phyloP scores from a whole-genome alignment of 2,888 invertebrate species.

The Hypsopygia costalis region DNA sequence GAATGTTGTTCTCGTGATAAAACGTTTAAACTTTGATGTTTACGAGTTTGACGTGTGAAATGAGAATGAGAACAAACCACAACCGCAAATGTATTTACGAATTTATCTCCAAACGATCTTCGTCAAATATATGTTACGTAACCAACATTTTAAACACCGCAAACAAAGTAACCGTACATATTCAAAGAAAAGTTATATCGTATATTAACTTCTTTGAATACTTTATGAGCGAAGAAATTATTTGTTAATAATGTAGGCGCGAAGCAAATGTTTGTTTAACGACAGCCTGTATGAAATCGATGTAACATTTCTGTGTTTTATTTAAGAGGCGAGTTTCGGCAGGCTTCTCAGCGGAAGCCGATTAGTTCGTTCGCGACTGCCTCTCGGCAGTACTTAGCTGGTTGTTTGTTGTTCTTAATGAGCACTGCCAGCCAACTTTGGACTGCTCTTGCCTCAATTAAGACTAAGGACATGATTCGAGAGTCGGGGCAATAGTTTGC shows the following conservation, averaged over 20 bases:
- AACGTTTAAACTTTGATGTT: too few species aligned
- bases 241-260: neutral
- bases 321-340: slow-evolving; percentile 31
- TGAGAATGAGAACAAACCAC: too few species aligned
- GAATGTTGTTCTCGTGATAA: too few species aligned
- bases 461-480: slow-evolving; percentile 70
- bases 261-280: slow-evolving; percentile 2
- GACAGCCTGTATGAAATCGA: slow-evolving; percentile 20
- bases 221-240: neutral
- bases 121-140: too few species aligned
- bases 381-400: slow-evolving; percentile 63
- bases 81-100: too few species aligned
- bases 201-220: neutral
- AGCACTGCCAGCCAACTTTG: slow-evolving; percentile 71
- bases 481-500: slow-evolving; percentile 48
- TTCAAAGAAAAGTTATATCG: neutral
- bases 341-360: slow-evolving; percentile 53
- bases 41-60: too few species aligned
- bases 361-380: slow-evolving; percentile 63
- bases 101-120: too few species aligned
- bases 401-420: slow-evolving; percentile 78
- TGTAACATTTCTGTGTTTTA: slow-evolving; percentile 23
- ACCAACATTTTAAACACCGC: too few species aligned
- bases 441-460: slow-evolving; percentile 73
- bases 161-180: too few species aligned